A percentile compares a stretch with the other conserved stretches of the same genome.
Conservation (phyloP, 1,140 invertebrate species). For the Adoxophyes honmai region DNA sequence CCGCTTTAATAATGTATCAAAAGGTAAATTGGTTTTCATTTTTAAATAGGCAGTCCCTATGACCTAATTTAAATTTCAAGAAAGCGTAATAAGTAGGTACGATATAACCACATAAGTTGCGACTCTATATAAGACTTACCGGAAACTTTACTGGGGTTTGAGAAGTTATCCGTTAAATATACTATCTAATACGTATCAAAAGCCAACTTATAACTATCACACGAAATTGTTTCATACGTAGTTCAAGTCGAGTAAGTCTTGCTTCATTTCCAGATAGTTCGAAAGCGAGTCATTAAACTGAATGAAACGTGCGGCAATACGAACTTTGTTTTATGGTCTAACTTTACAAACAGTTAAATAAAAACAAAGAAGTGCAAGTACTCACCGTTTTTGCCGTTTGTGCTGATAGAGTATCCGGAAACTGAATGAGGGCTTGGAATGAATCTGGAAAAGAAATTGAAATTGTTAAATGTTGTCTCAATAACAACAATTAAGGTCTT, state of each 20-base stretch:
- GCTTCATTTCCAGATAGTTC: conserved; percentile 59
- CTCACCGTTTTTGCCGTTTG: conserved; percentile 96
- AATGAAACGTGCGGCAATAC: conserved; percentile 67
- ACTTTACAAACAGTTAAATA: conserved; percentile 69
- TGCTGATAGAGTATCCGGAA: conserved; percentile 96
- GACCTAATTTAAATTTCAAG: too few species aligned
- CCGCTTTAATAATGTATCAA: too few species aligned
- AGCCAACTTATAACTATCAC: neutral
- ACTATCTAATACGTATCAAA: neutral
- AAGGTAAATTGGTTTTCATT: too few species aligned
- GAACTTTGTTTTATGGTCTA: conserved; percentile 69
- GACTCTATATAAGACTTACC: too few species aligned
- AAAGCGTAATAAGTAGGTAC: too few species aligned
- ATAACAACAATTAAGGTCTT: too few species aligned
- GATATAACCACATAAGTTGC: too few species aligned
- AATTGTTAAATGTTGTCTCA: too few species aligned
- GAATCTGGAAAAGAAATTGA: conserved; percentile 86
- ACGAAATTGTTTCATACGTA: conserved; percentile 21
- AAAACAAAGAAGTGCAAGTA: conserved; percentile 66
- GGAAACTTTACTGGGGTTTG: too few species aligned
- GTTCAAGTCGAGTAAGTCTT: conserved; percentile 39
- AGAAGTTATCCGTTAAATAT: too few species aligned
- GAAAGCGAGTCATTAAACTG: conserved; percentile 62
- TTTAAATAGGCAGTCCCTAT: too few species aligned
- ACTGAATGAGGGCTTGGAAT: conserved; percentile 99